Conservation (phyloP, 2,888 invertebrate species). For the Pristionchus maxplancki region DNA sequence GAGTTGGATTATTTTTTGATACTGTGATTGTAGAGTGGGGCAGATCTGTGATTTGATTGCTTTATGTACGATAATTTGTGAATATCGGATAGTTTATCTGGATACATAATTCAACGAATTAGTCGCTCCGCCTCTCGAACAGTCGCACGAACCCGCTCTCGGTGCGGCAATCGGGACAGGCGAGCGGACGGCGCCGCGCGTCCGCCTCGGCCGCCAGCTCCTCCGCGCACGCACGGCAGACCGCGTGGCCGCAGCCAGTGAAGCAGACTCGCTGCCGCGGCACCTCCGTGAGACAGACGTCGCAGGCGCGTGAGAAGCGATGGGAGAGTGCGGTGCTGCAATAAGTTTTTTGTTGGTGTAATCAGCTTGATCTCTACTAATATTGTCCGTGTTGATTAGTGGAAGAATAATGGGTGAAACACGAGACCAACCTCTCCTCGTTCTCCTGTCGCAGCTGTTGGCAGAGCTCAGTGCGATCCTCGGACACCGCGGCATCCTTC, state of each 20-base stretch:
- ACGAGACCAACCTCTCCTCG: neutral
- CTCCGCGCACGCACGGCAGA: neutral
- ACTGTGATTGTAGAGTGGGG: too few species aligned
- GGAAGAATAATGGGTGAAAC: too few species aligned
- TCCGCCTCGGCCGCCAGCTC: neutral
- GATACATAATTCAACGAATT: neutral
- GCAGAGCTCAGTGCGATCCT: neutral
- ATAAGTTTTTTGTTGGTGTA: neutral
- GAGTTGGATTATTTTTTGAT: too few species aligned
- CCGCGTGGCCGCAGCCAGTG: neutral
- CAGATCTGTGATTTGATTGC: too few species aligned
- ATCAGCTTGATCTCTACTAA: too few species aligned
- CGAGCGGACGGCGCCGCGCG: neutral
- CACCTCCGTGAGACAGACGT: neutral
- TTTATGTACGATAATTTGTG: too few species aligned
- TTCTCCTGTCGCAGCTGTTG: neutral
- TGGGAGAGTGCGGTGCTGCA: neutral
- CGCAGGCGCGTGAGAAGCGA: slow-evolving; percentile 1
- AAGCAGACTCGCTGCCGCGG: neutral
- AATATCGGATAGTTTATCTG: neutral
- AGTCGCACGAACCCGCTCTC: neutral
- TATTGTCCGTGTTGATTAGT: too few species aligned
- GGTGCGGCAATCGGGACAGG: neutral
- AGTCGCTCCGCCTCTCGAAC: neutral
- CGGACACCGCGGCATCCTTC: neutral